A percentile compares a stretch with the other conserved stretches of the same genome.
phyloP scores from a whole-genome alignment of 1,140 invertebrate species.

The Lordiphosa stackelbergi region DNA sequence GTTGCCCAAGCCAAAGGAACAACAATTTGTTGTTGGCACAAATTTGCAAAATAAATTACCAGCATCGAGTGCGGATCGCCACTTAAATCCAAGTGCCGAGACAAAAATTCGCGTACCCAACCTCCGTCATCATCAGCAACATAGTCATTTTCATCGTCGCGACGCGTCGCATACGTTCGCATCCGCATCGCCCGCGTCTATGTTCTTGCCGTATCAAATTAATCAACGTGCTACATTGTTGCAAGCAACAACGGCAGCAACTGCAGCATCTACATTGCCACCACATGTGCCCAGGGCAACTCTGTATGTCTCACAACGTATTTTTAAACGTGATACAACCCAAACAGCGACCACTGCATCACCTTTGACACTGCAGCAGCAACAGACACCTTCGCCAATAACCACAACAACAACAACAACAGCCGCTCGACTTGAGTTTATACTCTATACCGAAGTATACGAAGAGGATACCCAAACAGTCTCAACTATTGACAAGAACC shows the following conservation, averaged over 20 bases:
- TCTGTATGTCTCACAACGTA: slow-evolving; percentile 51
- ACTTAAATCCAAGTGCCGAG: slow-evolving; percentile 50
- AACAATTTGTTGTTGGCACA: slow-evolving; percentile 47
- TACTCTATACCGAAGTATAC: slow-evolving; percentile 62
- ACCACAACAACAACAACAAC: slow-evolving; percentile 15
- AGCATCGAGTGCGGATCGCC: slow-evolving; percentile 56
- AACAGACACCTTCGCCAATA: slow-evolving; percentile 9
- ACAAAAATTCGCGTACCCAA: slow-evolving; percentile 32
- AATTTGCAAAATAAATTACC: slow-evolving; percentile 73
- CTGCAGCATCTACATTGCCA: slow-evolving; percentile 44
- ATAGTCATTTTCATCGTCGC: slow-evolving; percentile 40
- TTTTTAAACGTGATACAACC: slow-evolving; percentile 68
- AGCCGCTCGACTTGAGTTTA: slow-evolving; percentile 50
- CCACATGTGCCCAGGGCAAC: slow-evolving; percentile 44
- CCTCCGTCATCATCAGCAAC: not conserved
- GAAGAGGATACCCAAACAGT: slow-evolving; percentile 37
- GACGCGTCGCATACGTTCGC: slow-evolving; percentile 51
- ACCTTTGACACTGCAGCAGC: slow-evolving; percentile 56
- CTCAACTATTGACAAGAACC: slow-evolving; percentile 10
- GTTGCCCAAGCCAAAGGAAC: slow-evolving; percentile 7
- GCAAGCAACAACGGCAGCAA: slow-evolving; percentile 44
- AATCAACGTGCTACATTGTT: slow-evolving; percentile 75
- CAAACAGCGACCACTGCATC: slow-evolving; percentile 56
- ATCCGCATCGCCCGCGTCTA: slow-evolving; percentile 55
- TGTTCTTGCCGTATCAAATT: slow-evolving; percentile 73